phyloP scores from a whole-genome alignment of 2,888 invertebrate species.

The Drosophila suboccidentalis region DNA sequence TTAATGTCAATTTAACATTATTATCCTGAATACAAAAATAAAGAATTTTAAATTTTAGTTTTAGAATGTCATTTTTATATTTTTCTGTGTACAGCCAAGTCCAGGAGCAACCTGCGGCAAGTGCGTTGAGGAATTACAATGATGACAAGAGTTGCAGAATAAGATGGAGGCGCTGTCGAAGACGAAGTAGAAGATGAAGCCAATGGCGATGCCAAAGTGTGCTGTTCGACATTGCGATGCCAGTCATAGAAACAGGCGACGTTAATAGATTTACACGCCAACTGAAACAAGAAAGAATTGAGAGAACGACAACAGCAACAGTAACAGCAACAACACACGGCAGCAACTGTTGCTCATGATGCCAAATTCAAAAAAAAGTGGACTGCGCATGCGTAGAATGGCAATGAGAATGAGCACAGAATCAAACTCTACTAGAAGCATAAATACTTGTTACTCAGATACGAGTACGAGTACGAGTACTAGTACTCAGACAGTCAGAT shows the following conservation, averaged over 20 bases:
- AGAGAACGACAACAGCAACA: slow-evolving; percentile 37
- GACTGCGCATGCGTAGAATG: slow-evolving; percentile 78
- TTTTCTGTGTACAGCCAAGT: not conserved
- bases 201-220: slow-evolving; percentile 48
- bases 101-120: slow-evolving; percentile 33
- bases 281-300: slow-evolving; percentile 59
- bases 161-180: not conserved
- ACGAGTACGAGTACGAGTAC: not conserved
- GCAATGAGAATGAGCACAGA: slow-evolving; percentile 67
- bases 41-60: too few species aligned
- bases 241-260: slow-evolving; percentile 74
- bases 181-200: not conserved
- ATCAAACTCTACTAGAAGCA: slow-evolving; percentile 41
- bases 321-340: not conserved
- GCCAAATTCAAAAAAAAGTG: slow-evolving; percentile 76
- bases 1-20: too few species aligned
- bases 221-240: slow-evolving; percentile 70
- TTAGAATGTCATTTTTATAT: too few species aligned
- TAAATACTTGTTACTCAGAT: slow-evolving; percentile 7
- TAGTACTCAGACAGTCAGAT: slow-evolving; percentile 3
- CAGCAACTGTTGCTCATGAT: slow-evolving; percentile 66
- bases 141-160: slow-evolving; percentile 46
- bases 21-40: too few species aligned
- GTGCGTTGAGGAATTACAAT: slow-evolving; percentile 77
- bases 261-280: slow-evolving; percentile 82